These are phyloP conservation scores for Setipinna tenuifilis DNA, from an alignment of 2,797 vertebrate genomes.

Conservation along the genomic window DNA sequence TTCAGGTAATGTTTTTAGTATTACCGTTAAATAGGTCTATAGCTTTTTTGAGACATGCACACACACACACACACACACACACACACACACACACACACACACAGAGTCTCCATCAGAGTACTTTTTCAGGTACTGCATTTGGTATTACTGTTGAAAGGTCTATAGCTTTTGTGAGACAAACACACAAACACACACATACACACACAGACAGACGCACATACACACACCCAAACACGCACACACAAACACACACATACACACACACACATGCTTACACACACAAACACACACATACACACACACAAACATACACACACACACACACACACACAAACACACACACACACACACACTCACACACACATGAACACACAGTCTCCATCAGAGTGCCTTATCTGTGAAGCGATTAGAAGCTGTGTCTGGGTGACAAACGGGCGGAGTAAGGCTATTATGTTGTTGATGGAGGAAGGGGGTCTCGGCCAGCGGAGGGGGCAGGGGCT, in stretches of 20 bases:
- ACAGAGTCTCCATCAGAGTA: neutral
- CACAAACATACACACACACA: slow-evolving; percentile 32
- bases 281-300: slow-evolving; percentile 45
- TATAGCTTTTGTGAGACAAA: too few species aligned
- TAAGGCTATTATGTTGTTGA: slow-evolving; percentile 31
- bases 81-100: too few species aligned
- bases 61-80: too few species aligned
- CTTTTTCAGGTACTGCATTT: neutral
- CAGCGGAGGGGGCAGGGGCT: slow-evolving; percentile 11
- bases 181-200: too few species aligned
- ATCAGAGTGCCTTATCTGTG: neutral
- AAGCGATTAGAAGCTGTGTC: neutral
- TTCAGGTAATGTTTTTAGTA: too few species aligned
- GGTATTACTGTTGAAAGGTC: too few species aligned
- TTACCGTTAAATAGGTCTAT: too few species aligned
- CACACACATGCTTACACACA: too few species aligned
- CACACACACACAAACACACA: slow-evolving; percentile 53
- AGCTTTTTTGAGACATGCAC: too few species aligned
- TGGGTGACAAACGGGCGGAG: neutral
- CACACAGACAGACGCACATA: too few species aligned
- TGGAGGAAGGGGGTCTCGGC: neutral
- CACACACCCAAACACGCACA: too few species aligned
- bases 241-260: too few species aligned
- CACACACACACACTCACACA: slow-evolving; percentile 33
- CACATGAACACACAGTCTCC: slow-evolving; percentile 30